Percentiles rank a stretch among this genome's conserved stretches.
Conservation (phyloP, 1,140 invertebrate species). For the Polypedilum pembai region DNA sequence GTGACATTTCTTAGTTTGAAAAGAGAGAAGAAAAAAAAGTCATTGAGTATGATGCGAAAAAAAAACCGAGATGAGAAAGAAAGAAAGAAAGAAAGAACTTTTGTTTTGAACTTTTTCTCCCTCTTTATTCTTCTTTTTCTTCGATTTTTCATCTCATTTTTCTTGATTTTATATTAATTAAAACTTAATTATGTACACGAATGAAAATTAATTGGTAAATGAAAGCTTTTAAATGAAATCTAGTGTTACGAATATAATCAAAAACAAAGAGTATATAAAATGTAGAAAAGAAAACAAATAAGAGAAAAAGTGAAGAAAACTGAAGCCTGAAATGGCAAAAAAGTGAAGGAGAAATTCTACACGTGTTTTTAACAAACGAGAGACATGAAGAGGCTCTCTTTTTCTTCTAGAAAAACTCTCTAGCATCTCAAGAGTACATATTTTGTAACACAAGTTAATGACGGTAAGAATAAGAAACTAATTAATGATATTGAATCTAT, state of each 20-base stretch:
- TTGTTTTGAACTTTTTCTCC: background rate
- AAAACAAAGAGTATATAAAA: background rate
- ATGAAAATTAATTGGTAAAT: slow-evolving; percentile 27
- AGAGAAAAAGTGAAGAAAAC: background rate
- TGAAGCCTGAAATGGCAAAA: background rate
- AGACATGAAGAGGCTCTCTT: background rate
- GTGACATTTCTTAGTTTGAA: background rate
- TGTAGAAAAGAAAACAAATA: background rate
- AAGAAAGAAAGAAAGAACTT: background rate
- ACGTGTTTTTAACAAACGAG: background rate
- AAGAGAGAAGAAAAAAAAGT: background rate
- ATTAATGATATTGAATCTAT: no score
- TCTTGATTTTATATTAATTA: slow-evolving; percentile 21
- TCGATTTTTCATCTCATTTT: background rate
- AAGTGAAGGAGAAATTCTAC: background rate
- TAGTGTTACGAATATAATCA: slow-evolving; percentile 15
- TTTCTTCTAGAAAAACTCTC: no score
- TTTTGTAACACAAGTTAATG: no score
- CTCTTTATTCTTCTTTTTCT: background rate
- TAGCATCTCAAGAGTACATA: no score
- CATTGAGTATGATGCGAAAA: background rate
- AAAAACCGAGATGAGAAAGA: background rate
- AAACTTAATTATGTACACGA: slow-evolving; percentile 26
- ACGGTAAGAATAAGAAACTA: no score
- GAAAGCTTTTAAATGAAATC: slow-evolving; percentile 27